A percentile compares a stretch with the other conserved stretches of the same genome.
Evolutionary conservation across 2,113 vertebrate genomes (phyloP).

Genomic region (Hemiprocne comata): DNA sequence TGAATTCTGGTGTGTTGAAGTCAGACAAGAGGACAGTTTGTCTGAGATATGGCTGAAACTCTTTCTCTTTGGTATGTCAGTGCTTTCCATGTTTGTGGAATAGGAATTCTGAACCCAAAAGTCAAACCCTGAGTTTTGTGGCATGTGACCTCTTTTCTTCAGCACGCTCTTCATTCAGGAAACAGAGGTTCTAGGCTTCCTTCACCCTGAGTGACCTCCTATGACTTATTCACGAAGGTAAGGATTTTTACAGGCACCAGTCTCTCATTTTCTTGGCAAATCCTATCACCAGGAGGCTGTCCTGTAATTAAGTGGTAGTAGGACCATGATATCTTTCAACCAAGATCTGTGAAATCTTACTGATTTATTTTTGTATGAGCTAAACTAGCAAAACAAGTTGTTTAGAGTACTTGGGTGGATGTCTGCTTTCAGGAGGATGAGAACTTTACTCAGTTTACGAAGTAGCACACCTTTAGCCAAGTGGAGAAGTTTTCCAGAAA

Average conservation of each 20-base stretch:
- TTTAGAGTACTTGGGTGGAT: not conserved
- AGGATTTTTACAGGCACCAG: not conserved
- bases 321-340: not conserved
- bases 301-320: not conserved
- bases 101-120: not conserved
- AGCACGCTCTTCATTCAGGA: not conserved
- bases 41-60: not conserved
- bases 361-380: not conserved
- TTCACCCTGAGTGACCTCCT: not conserved
- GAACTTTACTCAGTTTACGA: not conserved
- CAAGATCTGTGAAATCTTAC: not conserved
- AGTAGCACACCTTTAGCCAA: not conserved
- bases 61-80: not conserved
- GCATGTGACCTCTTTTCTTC: not conserved
- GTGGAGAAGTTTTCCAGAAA: not conserved
- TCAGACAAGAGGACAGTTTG: not conserved
- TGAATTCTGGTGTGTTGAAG: not conserved
- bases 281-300: not conserved
- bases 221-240: not conserved
- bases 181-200: not conserved
- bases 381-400: not conserved
- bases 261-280: not conserved
- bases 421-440: not conserved
- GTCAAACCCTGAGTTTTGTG: not conserved
- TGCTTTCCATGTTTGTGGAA: not conserved